Evolutionary conservation across 2,113 vertebrate genomes (phyloP).

Genomic region (Oostethus manadensis): DNA sequence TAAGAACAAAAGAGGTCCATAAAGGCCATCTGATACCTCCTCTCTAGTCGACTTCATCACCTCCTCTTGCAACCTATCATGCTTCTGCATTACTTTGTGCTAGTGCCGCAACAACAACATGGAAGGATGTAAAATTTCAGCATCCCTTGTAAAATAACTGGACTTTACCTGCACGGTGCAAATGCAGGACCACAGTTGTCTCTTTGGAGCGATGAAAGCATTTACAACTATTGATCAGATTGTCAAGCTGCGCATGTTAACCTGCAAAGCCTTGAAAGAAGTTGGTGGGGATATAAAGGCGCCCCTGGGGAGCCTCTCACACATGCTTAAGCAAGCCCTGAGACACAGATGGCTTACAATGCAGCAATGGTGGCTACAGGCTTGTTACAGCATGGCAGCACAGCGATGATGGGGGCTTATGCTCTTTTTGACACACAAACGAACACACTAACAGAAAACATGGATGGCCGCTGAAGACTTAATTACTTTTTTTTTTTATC

Average conservation of each 20-base stretch:
- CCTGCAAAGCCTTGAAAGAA: constrained; percentile 66
- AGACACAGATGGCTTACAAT: constrained; percentile 60
- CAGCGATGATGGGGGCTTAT: too few relatives aligned
- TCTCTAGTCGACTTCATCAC: constrained; percentile 21
- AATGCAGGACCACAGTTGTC: constrained; percentile 58
- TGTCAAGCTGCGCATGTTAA: constrained; percentile 70
- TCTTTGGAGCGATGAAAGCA: constrained; percentile 69
- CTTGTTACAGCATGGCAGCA: constrained; percentile 3
- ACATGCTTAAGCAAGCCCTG: constrained; percentile 55
- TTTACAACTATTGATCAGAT: constrained; percentile 75
- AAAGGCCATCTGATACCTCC: constrained; percentile 45
- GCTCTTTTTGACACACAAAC: too few relatives aligned
- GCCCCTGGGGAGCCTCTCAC: constrained; percentile 60
- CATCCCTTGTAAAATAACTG: background rate
- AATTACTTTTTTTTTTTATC: too few relatives aligned
- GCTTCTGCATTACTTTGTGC: background rate
- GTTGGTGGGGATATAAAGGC: constrained; percentile 66
- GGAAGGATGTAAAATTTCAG: constrained; percentile 10
- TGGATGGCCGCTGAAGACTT: too few relatives aligned
- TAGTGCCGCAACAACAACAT: background rate
- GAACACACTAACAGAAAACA: too few relatives aligned
- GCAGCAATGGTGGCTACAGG: constrained; percentile 27
- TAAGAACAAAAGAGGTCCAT: constrained; percentile 68
- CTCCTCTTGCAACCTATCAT: constrained; percentile 3
- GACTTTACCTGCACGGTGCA: constrained; percentile 37